A percentile compares a stretch with the other conserved stretches of the same genome.
phyloP scores from a whole-genome alignment of 2,888 invertebrate genomes.

The Villa cingulata region DNA sequence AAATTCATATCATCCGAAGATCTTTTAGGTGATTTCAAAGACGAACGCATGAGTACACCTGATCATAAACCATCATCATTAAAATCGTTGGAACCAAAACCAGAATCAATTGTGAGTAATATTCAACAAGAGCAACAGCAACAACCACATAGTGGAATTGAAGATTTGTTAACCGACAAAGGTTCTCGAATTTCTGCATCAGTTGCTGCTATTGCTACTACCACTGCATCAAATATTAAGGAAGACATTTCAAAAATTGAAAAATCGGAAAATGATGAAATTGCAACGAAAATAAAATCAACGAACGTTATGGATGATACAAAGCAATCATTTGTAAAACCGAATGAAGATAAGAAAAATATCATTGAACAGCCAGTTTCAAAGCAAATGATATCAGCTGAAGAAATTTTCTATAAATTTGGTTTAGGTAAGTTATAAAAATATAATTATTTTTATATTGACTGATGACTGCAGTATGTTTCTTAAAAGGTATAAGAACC shows the following conservation, averaged over 20 bases:
- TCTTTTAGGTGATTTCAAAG: conserved; percentile 31
- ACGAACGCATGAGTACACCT: conserved; percentile 14
- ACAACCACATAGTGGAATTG: background rate
- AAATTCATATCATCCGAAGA: conserved; percentile 36
- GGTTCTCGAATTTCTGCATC: no score
- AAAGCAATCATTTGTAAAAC: background rate
- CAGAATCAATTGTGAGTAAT: background rate
- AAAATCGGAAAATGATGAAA: background rate
- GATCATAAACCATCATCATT: background rate
- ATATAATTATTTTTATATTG: no score
- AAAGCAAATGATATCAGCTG: conserved; percentile 36
- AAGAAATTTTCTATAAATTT: conserved; percentile 50
- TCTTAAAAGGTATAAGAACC: no score
- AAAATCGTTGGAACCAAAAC: background rate
- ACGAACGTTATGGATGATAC: background rate
- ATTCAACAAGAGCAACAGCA: background rate
- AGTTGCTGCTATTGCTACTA: no score
- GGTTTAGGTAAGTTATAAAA: conserved; percentile 46
- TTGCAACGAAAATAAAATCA: conserved; percentile 10
- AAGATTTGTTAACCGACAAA: background rate
- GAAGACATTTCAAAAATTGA: background rate
- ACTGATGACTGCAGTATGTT: no score
- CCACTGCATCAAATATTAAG: no score
- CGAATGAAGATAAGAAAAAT: background rate
- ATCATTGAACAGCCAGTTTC: background rate